phyloP scores from a whole-genome alignment of 2,113 vertebrate species.

The Bos javanicus region DNA sequence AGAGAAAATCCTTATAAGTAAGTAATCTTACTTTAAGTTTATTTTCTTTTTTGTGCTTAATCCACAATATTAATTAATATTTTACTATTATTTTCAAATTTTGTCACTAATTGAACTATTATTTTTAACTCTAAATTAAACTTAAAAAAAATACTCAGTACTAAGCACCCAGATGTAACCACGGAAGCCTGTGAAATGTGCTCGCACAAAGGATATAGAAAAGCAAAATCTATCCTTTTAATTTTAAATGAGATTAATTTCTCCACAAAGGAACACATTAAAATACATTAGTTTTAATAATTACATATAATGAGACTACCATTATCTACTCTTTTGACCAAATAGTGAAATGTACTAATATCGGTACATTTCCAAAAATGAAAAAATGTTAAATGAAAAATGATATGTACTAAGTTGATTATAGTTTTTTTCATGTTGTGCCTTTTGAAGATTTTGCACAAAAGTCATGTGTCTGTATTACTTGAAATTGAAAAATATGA shows the following conservation, averaged over 20 bases:
- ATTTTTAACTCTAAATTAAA: background rate
- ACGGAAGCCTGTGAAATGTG: background rate
- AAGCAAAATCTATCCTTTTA: background rate
- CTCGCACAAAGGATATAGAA: background rate
- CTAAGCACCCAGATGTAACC: background rate
- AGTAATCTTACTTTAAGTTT: background rate
- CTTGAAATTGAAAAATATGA: slow-evolving; percentile 14
- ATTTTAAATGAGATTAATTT: background rate
- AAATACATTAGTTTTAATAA: background rate
- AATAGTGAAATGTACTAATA: background rate
- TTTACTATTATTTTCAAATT: background rate
- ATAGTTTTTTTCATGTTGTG: background rate
- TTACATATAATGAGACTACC: background rate
- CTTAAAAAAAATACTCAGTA: background rate
- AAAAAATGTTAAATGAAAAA: background rate
- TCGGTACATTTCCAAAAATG: background rate
- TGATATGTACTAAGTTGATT: background rate
- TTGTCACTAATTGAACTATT: background rate
- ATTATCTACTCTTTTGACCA: background rate
- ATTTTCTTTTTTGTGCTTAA: background rate
- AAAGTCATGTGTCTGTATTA: background rate
- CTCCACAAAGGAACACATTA: background rate
- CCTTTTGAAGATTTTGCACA: background rate
- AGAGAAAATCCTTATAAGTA: background rate
- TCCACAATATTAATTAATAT: background rate